phyloP scores from a whole-genome alignment of 1,140 invertebrate species.

The Augochlora pura region DNA sequence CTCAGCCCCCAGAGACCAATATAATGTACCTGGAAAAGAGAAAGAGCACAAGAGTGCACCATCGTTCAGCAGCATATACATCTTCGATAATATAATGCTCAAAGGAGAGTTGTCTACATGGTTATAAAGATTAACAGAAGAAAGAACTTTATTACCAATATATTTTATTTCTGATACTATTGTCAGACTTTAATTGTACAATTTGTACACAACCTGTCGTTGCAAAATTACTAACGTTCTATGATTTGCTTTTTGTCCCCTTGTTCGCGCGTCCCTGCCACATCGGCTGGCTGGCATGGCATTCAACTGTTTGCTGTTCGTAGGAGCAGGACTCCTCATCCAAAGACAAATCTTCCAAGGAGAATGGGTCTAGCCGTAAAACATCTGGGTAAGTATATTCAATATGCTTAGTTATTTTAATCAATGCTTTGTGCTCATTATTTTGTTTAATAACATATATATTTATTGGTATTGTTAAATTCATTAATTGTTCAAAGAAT shows the following conservation, averaged over 20 bases:
- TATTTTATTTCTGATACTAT: conserved; percentile 52
- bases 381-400: conserved; percentile 79
- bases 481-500: not conserved
- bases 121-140: conserved; percentile 38
- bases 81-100: conserved; percentile 39
- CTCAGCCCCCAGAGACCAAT: conserved; percentile 56
- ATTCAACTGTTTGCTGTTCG: conserved; percentile 83
- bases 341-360: conserved; percentile 81
- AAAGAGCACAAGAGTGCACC: conserved; percentile 64
- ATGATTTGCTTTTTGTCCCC: conserved; percentile 80
- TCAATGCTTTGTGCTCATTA: conserved; percentile 6
- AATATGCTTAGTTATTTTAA: not conserved
- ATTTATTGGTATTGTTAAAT: no score
- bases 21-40: conserved; percentile 58
- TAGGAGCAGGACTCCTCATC: conserved; percentile 81
- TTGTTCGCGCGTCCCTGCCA: conserved; percentile 80
- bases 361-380: conserved; percentile 82
- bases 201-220: conserved; percentile 50
- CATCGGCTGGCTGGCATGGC: conserved; percentile 81
- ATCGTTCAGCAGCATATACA: conserved; percentile 47
- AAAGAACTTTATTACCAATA: conserved; percentile 34
- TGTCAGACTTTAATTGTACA: conserved; percentile 50
- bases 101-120: conserved; percentile 43
- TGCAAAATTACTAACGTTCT: conserved; percentile 74
- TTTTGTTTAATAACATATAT: not conserved